phyloP scores from a whole-genome alignment of 2,113 vertebrate genomes.

The Scortum barcoo region DNA sequence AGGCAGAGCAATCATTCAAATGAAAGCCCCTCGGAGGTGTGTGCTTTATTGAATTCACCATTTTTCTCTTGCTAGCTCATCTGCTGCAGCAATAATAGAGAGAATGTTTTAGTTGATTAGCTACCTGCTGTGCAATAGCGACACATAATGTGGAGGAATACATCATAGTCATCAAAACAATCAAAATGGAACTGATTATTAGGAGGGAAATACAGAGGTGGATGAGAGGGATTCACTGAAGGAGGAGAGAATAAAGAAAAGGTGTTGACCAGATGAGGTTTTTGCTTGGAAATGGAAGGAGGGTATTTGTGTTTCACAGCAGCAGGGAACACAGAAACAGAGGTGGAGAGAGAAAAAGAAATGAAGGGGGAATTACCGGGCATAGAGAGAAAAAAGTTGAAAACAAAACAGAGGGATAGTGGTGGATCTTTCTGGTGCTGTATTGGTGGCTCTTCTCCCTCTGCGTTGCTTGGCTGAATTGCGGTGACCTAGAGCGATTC shows the following conservation, averaged over 20 bases:
- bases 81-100: constrained; percentile 77
- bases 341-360: constrained; percentile 18
- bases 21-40: constrained; percentile 69
- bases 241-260: constrained; percentile 6
- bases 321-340: constrained; percentile 29
- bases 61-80: constrained; percentile 70
- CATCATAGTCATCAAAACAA: constrained; percentile 62
- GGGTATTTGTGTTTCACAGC: constrained; percentile 50
- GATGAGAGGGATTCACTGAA: background rate
- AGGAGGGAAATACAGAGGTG: constrained; percentile 40
- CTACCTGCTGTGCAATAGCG: constrained; percentile 63
- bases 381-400: constrained; percentile 29
- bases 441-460: constrained; percentile 57
- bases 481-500: constrained; percentile 86
- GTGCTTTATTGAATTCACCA: constrained; percentile 77
- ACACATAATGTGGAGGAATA: constrained; percentile 66
- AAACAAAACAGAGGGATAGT: constrained; percentile 40
- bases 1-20: constrained; percentile 74
- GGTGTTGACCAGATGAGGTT: constrained; percentile 47
- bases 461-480: constrained; percentile 77
- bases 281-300: constrained; percentile 38
- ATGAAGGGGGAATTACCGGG: constrained; percentile 47
- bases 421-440: constrained; percentile 27
- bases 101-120: constrained; percentile 81
- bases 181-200: constrained; percentile 75